These are phyloP conservation scores for Branchellion lobata DNA, from an alignment of 2,888 invertebrate genomes.

Conservation along the genomic window DNA sequence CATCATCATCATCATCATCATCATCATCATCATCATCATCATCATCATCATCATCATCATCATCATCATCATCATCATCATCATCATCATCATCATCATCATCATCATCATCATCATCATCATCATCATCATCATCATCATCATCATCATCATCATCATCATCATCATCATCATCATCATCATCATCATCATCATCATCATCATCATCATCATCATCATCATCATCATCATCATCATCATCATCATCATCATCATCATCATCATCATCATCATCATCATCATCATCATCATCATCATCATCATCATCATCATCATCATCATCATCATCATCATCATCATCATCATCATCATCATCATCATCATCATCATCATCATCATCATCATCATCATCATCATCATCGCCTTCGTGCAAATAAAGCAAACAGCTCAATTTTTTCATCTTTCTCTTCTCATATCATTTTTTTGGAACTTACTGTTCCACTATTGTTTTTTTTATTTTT, in stretches of 20 bases:
- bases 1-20: slow-evolving; percentile 7
- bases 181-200: slow-evolving; percentile 15
- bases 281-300: slow-evolving; percentile 35
- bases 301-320: slow-evolving; percentile 20
- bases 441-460: too few relatives aligned
- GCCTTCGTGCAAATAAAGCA: slow-evolving; percentile 1
- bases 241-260: slow-evolving; percentile 32
- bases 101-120: slow-evolving; percentile 32
- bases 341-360: slow-evolving; percentile 38
- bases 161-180: slow-evolving; percentile 5
- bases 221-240: not conserved
- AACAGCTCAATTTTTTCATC: too few relatives aligned
- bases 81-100: slow-evolving; percentile 32
- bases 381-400: slow-evolving; percentile 31
- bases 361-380: slow-evolving; percentile 37
- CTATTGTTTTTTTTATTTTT: too few relatives aligned
- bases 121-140: slow-evolving; percentile 34
- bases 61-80: slow-evolving; percentile 34
- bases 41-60: slow-evolving; percentile 26
- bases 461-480: too few relatives aligned
- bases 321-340: slow-evolving; percentile 27
- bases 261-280: slow-evolving; percentile 35
- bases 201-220: slow-evolving; percentile 10
- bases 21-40: slow-evolving; percentile 17
- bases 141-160: slow-evolving; percentile 24